A percentile compares a stretch with the other conserved stretches of the same genome.
phyloP scores from a whole-genome alignment of 2,888 invertebrate genomes.

The Fragum whitleyi region DNA sequence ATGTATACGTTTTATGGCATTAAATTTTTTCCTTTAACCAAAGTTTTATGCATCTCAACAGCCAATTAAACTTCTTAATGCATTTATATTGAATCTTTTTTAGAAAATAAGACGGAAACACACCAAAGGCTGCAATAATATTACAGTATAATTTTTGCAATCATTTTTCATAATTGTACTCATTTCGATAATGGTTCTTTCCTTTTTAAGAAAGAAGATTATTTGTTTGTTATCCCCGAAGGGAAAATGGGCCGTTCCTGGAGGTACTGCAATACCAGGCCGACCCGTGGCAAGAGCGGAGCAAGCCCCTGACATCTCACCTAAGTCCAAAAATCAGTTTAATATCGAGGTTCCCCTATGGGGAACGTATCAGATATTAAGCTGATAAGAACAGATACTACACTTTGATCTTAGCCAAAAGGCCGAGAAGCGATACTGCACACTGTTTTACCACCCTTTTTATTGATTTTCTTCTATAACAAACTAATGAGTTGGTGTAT shows the following conservation, averaged over 20 bases:
- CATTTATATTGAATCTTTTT: too few species aligned
- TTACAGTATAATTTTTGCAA: too few species aligned
- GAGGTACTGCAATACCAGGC: slow-evolving; percentile 22
- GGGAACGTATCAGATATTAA: slow-evolving; percentile 23
- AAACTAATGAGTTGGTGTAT: too few species aligned
- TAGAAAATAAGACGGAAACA: too few species aligned
- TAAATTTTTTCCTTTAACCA: too few species aligned
- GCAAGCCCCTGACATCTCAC: slow-evolving; percentile 25
- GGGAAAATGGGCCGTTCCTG: slow-evolving; percentile 83
- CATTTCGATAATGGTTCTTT: too few species aligned
- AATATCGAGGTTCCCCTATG: slow-evolving; percentile 22
- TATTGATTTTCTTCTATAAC: background rate
- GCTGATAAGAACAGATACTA: slow-evolving; percentile 25
- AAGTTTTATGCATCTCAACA: too few species aligned
- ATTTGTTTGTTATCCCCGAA: slow-evolving; percentile 40
- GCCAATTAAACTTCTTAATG: too few species aligned
- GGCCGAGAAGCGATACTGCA: slow-evolving; percentile 65
- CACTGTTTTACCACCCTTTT: background rate
- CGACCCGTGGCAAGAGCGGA: slow-evolving; percentile 23
- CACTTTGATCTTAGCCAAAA: slow-evolving; percentile 31
- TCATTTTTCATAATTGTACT: too few species aligned
- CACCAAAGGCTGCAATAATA: too few species aligned
- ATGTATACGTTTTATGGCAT: too few species aligned
- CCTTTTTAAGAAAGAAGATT: background rate
- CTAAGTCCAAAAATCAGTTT: slow-evolving; percentile 23